These are phyloP conservation scores for Hyppa rectilinea DNA, from an alignment of 2,888 invertebrate species.

Conservation along the genomic window DNA sequence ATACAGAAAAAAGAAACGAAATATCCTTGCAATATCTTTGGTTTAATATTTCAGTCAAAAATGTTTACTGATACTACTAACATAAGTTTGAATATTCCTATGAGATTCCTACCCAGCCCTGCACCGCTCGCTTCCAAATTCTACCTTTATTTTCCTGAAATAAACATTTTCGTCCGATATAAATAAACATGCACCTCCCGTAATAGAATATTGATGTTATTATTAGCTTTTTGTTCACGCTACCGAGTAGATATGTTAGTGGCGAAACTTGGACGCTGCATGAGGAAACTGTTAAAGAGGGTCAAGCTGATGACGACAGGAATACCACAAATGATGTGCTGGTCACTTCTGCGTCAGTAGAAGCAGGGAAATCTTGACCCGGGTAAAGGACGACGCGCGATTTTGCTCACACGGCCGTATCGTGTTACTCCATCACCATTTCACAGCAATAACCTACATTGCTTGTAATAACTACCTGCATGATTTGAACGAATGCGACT, in stretches of 20 bases:
- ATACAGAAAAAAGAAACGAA: neutral
- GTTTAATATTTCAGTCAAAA: neutral
- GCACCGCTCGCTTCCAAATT: neutral
- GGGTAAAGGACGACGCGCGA: neutral
- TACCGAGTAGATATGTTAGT: constrained; percentile 1
- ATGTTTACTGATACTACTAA: neutral
- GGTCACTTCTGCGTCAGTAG: neutral
- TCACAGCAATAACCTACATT: neutral
- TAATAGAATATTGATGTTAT: constrained; percentile 28
- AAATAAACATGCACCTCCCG: constrained; percentile 37
- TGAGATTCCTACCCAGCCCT: neutral
- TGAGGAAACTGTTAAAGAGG: constrained; percentile 12
- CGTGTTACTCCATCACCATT: neutral
- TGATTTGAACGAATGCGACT: neutral
- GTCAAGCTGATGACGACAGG: no score
- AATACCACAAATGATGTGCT: neutral
- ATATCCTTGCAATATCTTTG: neutral
- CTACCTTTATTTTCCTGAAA: constrained; percentile 24
- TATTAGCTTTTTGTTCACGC: constrained; percentile 27
- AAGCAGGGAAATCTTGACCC: neutral
- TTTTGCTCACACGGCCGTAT: neutral
- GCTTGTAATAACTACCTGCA: neutral
- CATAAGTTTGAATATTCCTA: neutral
- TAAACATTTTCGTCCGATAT: constrained; percentile 34
- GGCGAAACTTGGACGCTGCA: constrained; percentile 11